These are phyloP conservation scores for Megalops cyprinoides DNA, from an alignment of 2,797 vertebrate species.

Conservation along the genomic window DNA sequence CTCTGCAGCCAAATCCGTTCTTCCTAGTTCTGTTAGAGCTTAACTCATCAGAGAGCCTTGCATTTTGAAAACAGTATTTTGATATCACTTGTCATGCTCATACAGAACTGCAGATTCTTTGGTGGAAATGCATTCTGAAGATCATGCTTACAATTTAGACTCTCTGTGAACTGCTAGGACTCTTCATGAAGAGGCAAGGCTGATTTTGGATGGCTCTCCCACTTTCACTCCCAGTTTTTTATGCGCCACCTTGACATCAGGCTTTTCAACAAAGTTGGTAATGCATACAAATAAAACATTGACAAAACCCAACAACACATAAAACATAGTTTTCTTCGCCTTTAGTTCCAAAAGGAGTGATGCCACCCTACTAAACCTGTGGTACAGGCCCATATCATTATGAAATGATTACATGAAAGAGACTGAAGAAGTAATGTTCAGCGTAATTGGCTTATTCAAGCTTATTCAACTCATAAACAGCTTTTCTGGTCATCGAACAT, in stretches of 20 bases:
- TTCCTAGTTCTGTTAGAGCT: constrained; percentile 36
- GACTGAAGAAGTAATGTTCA: neutral
- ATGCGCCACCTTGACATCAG: neutral
- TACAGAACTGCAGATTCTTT: constrained; percentile 18
- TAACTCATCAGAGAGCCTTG: constrained; percentile 13
- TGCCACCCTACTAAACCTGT: neutral
- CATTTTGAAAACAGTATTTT: constrained; percentile 11
- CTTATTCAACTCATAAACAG: no score
- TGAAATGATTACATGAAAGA: neutral
- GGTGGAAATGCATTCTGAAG: constrained; percentile 7
- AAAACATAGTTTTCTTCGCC: neutral
- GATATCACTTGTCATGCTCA: constrained; percentile 2
- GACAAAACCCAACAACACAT: neutral
- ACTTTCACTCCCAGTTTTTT: neutral
- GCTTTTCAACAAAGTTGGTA: neutral
- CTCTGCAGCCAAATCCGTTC: constrained; percentile 62
- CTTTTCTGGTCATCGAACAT: no score
- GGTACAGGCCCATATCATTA: neutral
- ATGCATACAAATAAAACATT: neutral
- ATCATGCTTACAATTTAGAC: constrained; percentile 1
- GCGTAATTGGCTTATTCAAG: neutral
- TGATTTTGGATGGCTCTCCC: no score
- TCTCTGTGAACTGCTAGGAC: neutral
- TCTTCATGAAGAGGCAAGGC: neutral
- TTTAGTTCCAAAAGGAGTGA: no score